Percentiles rank a stretch among this genome's conserved stretches.
Evolutionary conservation across 2,113 vertebrate genomes (phyloP).

Genomic region (Promerops cafer): DNA sequence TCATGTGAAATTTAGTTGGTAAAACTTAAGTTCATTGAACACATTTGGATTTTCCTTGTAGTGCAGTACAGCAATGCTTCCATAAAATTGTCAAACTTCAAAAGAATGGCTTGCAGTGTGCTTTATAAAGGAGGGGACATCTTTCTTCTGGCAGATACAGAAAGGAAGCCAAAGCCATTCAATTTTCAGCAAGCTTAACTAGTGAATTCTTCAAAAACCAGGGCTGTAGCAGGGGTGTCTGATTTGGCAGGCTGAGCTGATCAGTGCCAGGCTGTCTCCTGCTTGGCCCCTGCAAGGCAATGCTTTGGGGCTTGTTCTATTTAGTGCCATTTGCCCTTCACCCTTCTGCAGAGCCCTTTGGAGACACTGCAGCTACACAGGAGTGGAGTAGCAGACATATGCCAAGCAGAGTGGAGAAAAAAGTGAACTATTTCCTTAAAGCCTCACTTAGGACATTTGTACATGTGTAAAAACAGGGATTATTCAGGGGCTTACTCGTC

Average conservation of each 20-base stretch:
- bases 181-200: neutral
- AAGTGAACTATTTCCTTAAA: neutral
- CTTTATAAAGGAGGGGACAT: neutral
- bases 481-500: neutral
- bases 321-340: neutral
- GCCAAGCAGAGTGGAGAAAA: neutral
- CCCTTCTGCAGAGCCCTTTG: neutral
- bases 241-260: neutral
- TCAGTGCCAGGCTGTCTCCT: neutral
- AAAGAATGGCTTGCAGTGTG: neutral
- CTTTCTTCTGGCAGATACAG: neutral
- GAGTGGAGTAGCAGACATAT: neutral
- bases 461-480: neutral
- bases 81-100: neutral
- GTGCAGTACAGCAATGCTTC: neutral
- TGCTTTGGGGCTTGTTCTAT: neutral
- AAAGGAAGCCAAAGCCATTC: neutral
- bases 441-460: neutral
- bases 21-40: neutral
- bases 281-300: neutral
- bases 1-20: fast-evolving
- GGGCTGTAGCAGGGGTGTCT: neutral
- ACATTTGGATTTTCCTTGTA: neutral
- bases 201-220: neutral
- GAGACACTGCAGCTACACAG: fast-evolving